A percentile compares a stretch with the other conserved stretches of the same genome.
Evolutionary conservation across 2,797 vertebrate genomes (phyloP).

Genomic region (Steatocranus sp.): DNA sequence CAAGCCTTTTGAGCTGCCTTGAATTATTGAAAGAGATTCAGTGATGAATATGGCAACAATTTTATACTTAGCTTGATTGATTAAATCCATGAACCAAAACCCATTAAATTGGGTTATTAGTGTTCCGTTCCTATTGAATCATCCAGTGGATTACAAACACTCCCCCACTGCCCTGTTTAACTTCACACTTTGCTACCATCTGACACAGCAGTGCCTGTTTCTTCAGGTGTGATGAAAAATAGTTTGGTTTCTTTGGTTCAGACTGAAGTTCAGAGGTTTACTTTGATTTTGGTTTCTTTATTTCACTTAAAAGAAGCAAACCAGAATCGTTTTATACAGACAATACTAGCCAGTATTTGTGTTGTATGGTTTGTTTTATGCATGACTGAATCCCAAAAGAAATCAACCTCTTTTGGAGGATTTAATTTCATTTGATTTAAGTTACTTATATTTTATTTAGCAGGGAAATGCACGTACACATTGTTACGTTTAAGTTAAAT

Average conservation of each 20-base stretch:
- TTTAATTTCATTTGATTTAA: background rate
- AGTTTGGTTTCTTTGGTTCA: background rate
- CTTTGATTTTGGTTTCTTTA: background rate
- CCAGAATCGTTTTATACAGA: background rate
- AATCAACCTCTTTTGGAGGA: background rate
- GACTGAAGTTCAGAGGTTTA: background rate
- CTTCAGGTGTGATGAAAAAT: background rate
- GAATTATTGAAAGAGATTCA: slow-evolving; percentile 12
- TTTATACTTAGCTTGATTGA: slow-evolving; percentile 7
- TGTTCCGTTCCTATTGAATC: slow-evolving; percentile 43
- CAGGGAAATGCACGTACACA: background rate
- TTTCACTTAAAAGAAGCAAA: background rate
- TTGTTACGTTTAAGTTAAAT: background rate
- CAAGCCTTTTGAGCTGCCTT: background rate
- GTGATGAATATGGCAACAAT: slow-evolving; percentile 24
- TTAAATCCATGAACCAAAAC: slow-evolving; percentile 24
- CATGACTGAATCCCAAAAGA: background rate
- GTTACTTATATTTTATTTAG: background rate
- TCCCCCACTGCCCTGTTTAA: slow-evolving; percentile 2
- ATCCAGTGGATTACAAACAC: slow-evolving; percentile 20
- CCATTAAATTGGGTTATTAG: slow-evolving; percentile 11
- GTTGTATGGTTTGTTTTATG: background rate
- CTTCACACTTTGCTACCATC: background rate
- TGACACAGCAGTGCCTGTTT: background rate
- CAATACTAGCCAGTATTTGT: background rate